These are phyloP conservation scores for Corythoichthys haematopterus DNA, from an alignment of 2,113 vertebrate species.

Conservation along the genomic window DNA sequence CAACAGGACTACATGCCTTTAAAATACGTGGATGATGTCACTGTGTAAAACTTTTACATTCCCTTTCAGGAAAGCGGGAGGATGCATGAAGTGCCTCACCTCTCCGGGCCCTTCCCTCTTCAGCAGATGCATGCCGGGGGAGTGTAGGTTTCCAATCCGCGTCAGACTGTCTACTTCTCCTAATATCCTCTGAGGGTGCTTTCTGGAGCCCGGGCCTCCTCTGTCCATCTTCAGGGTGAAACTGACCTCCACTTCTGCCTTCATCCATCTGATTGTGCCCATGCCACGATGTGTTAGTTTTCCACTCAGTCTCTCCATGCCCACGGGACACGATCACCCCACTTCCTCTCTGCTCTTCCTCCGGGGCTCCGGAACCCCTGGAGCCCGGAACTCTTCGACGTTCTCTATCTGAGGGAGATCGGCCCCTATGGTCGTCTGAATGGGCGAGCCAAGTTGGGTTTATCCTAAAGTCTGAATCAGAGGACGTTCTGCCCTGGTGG, in stretches of 20 bases:
- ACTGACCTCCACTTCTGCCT: slow-evolving; percentile 53
- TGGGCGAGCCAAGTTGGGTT: slow-evolving; percentile 73
- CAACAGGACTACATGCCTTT: slow-evolving; percentile 17
- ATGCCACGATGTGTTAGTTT: slow-evolving; percentile 59
- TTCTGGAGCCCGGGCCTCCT: slow-evolving; percentile 71
- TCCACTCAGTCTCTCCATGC: slow-evolving; percentile 63
- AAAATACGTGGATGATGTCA: slow-evolving; percentile 25
- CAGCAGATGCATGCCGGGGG: slow-evolving; percentile 72
- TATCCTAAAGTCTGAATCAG: slow-evolving; percentile 69
- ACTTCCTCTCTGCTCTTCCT: slow-evolving; percentile 49
- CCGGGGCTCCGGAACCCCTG: slow-evolving; percentile 46
- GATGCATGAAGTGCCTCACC: slow-evolving; percentile 50
- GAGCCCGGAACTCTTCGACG: slow-evolving; percentile 38
- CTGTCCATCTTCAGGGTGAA: slow-evolving; percentile 61
- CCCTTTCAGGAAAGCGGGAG: neutral
- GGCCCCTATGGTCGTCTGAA: slow-evolving; percentile 70
- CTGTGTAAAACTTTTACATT: slow-evolving; percentile 7
- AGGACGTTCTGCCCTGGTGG: slow-evolving; percentile 58
- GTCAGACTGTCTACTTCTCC: slow-evolving; percentile 69
- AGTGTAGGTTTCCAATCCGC: slow-evolving; percentile 72
- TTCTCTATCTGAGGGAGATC: slow-evolving; percentile 55
- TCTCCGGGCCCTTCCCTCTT: slow-evolving; percentile 76
- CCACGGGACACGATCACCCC: slow-evolving; percentile 47
- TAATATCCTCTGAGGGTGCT: slow-evolving; percentile 71
- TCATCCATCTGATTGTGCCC: slow-evolving; percentile 55